phyloP scores from a whole-genome alignment of 2,113 vertebrate genomes.

The Daboia siamensis region DNA sequence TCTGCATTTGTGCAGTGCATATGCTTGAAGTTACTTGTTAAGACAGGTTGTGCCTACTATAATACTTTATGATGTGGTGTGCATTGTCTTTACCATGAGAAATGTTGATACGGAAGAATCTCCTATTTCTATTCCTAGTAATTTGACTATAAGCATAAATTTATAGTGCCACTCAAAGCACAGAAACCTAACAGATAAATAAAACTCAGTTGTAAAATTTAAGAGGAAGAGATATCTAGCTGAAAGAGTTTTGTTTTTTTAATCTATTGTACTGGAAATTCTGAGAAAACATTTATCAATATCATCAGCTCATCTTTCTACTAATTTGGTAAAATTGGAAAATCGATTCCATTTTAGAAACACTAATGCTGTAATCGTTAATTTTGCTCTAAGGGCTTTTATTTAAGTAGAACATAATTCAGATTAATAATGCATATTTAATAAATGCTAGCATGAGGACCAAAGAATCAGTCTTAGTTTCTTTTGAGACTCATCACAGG shows the following conservation, averaged over 20 bases:
- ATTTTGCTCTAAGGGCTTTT: conserved; percentile 56
- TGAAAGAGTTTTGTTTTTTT: not conserved
- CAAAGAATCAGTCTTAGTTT: conserved; percentile 51
- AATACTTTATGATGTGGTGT: not conserved
- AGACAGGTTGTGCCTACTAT: not conserved
- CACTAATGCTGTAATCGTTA: conserved; percentile 50
- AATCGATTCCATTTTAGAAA: conserved; percentile 61
- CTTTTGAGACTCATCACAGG: conserved; percentile 46
- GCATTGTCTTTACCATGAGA: not conserved
- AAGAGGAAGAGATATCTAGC: not conserved
- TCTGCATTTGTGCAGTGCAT: not conserved
- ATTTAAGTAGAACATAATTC: conserved; percentile 56
- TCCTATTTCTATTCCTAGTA: not conserved
- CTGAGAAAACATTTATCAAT: conserved; percentile 19
- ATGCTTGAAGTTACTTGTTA: not conserved
- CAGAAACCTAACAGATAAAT: not conserved
- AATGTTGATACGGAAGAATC: not conserved
- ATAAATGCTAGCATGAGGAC: conserved; percentile 55
- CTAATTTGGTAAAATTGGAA: conserved; percentile 54
- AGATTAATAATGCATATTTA: conserved; percentile 65
- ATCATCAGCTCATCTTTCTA: conserved; percentile 49
- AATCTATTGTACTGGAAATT: not conserved
- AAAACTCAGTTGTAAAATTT: not conserved
- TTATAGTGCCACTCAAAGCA: not conserved
- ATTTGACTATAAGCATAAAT: not conserved